Conservation (phyloP, 2,113 vertebrate species). For the Pica pica region DNA sequence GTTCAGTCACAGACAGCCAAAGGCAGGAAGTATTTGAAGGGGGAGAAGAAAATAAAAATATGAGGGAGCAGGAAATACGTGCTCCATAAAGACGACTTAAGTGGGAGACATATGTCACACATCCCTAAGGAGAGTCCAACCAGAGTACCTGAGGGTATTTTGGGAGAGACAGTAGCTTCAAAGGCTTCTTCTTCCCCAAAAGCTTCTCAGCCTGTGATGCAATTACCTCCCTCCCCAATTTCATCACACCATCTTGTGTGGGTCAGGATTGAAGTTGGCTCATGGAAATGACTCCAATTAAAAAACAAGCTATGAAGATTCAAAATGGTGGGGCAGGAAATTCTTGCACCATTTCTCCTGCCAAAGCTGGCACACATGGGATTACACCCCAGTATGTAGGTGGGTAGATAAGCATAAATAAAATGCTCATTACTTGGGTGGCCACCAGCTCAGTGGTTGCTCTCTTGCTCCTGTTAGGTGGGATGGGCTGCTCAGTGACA, state of each 20-base stretch:
- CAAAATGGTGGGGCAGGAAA: background rate
- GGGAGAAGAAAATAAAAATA: constrained; percentile 20
- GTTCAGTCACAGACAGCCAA: background rate
- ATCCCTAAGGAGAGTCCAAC: background rate
- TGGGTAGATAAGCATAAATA: background rate
- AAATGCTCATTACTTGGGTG: background rate
- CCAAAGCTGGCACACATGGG: background rate
- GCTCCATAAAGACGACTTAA: constrained; percentile 23
- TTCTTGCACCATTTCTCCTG: background rate
- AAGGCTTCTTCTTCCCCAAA: background rate
- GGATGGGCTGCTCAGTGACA: background rate
- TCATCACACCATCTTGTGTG: background rate
- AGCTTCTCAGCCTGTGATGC: background rate
- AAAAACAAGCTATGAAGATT: background rate
- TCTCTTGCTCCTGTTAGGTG: background rate
- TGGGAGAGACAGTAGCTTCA: background rate
- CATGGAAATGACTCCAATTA: background rate
- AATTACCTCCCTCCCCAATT: background rate
- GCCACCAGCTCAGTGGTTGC: background rate
- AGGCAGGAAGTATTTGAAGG: constrained; percentile 18
- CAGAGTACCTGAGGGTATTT: background rate
- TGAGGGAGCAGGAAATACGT: background rate
- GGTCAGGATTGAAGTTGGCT: background rate
- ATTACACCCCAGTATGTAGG: background rate
- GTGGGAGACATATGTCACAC: background rate